These are phyloP conservation scores for Mormyrops attenuatus DNA, from an alignment of 2,797 vertebrate species.

Conservation along the genomic window DNA sequence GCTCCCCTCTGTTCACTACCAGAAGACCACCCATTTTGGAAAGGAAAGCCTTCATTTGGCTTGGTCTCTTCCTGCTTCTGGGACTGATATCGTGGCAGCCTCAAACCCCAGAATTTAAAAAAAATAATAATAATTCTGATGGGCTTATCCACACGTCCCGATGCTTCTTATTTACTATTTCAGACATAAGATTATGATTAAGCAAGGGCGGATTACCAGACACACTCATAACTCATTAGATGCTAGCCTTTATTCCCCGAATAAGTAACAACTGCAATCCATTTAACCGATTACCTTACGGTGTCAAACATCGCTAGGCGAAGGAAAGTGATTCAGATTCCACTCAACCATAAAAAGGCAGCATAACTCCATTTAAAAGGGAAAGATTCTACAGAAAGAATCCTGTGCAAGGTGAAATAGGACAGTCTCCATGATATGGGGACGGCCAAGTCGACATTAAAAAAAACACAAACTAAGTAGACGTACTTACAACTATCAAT, in stretches of 20 bases:
- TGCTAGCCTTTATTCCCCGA: not conserved
- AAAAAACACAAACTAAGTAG: not conserved
- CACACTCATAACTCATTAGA: not conserved
- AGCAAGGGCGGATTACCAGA: not conserved
- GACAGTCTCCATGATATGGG: not conserved
- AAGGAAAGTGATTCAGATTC: not conserved
- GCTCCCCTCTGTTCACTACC: slow-evolving; percentile 28
- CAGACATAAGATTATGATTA: slow-evolving; percentile 8
- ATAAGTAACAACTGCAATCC: not conserved
- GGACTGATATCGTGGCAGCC: not conserved
- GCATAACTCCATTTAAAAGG: not conserved
- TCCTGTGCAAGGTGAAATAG: not conserved
- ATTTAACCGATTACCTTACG: not conserved
- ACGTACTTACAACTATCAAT: not conserved
- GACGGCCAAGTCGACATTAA: not conserved
- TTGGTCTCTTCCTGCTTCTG: not conserved
- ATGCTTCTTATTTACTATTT: not conserved
- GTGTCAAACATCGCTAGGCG: not conserved
- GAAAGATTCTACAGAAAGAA: not conserved
- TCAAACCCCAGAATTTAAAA: not conserved
- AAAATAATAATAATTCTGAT: not conserved
- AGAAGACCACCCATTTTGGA: slow-evolving; percentile 2
- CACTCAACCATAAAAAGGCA: slow-evolving; percentile 1
- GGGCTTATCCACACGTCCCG: not conserved
- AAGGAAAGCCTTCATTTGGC: not conserved